These are phyloP conservation scores for Cydia amplana DNA, from an alignment of 1,140 invertebrate species.

Conservation along the genomic window DNA sequence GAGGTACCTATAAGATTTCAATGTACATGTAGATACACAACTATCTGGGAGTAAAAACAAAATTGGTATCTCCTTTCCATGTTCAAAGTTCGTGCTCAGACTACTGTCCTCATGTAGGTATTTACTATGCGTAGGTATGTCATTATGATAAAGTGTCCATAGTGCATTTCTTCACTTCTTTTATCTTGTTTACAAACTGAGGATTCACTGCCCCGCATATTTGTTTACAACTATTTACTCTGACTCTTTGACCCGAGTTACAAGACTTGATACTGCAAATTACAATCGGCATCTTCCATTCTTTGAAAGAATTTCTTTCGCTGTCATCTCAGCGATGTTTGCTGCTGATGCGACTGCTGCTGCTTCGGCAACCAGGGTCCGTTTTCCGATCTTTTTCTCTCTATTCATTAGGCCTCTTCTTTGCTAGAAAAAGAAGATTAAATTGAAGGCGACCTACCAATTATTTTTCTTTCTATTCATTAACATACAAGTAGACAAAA, in stretches of 20 bases:
- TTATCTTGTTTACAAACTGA: conserved; percentile 6
- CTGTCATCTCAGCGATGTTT: neutral
- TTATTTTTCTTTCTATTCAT: too few species aligned
- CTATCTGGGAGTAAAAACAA: too few species aligned
- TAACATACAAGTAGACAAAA: too few species aligned
- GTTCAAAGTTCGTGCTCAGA: neutral
- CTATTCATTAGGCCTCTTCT: too few species aligned
- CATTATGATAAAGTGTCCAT: neutral
- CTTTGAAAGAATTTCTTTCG: too few species aligned
- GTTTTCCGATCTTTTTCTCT: too few species aligned
- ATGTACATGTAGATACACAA: too few species aligned
- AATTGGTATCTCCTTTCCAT: neutral
- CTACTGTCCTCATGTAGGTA: neutral
- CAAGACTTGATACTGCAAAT: neutral
- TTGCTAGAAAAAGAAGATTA: too few species aligned
- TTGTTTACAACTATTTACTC: neutral
- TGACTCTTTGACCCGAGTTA: neutral
- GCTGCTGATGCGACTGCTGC: too few species aligned
- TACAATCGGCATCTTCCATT: neutral
- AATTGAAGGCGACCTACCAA: too few species aligned
- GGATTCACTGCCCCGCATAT: neutral
- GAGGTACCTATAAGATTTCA: neutral
- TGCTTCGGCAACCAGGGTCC: too few species aligned
- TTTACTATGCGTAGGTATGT: neutral
- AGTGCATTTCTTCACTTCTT: neutral